Conservation (phyloP, 2,888 invertebrate genomes). For the Trichopoda pennipes region DNA sequence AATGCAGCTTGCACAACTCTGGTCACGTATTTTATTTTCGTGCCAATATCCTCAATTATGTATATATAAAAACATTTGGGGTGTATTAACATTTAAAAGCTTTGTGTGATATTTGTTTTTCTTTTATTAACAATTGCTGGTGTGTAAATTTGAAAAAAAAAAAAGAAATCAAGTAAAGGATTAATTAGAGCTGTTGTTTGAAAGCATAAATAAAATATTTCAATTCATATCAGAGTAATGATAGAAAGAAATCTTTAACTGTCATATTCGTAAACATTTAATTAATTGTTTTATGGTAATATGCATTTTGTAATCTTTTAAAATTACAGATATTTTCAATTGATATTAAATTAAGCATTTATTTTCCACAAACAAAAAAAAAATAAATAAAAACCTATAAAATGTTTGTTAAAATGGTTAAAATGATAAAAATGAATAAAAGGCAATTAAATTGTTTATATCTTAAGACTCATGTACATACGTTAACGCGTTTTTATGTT, state of each 20-base stretch:
- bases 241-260: slow-evolving; percentile 65
- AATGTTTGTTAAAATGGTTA: slow-evolving; percentile 3
- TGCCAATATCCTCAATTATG: background rate
- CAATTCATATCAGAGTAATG: slow-evolving; percentile 56
- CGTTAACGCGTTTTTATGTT: background rate
- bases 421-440: slow-evolving; percentile 11
- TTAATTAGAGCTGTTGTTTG: slow-evolving; percentile 62
- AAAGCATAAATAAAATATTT: slow-evolving; percentile 61
- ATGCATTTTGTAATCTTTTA: slow-evolving; percentile 49
- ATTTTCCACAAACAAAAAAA: background rate
- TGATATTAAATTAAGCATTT: background rate
- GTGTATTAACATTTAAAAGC: slow-evolving; percentile 20
- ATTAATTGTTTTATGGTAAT: slow-evolving; percentile 54
- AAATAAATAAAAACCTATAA: background rate
- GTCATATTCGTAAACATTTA: slow-evolving; percentile 58
- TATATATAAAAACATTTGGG: slow-evolving; percentile 1
- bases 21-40: background rate
- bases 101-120: slow-evolving; percentile 12
- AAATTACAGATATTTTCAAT: slow-evolving; percentile 13
- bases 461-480: background rate
- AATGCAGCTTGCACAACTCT: slow-evolving; percentile 3
- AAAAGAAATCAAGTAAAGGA: slow-evolving; percentile 11
- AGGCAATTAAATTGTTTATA: background rate
- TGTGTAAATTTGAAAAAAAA: background rate
- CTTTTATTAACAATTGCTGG: slow-evolving; percentile 40